phyloP scores from a whole-genome alignment of 1,140 invertebrate genomes.

The Orussus abietinus region DNA sequence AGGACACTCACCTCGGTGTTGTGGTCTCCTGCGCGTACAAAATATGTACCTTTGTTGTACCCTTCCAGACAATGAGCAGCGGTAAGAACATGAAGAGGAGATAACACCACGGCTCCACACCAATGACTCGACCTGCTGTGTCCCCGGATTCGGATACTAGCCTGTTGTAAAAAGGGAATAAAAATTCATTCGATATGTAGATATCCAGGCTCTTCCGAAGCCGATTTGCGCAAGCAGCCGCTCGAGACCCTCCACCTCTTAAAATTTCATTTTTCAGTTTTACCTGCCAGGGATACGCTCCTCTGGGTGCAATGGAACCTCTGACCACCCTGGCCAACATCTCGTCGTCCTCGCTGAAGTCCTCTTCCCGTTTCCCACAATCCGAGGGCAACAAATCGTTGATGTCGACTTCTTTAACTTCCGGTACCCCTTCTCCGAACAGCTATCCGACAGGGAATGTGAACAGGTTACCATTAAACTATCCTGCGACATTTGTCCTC shows the following conservation, averaged over 20 bases:
- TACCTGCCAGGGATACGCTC: slow-evolving; percentile 79
- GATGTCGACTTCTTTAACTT: slow-evolving; percentile 30
- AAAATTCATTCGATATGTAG: too few species aligned
- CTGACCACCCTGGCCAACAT: slow-evolving; percentile 56
- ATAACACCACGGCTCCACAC: slow-evolving; percentile 75
- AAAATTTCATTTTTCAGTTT: slow-evolving; percentile 9
- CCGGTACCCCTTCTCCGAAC: slow-evolving; percentile 16
- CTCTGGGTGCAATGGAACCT: slow-evolving; percentile 56
- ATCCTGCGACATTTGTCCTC: too few species aligned
- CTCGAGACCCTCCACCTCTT: background rate
- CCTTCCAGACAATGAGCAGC: slow-evolving; percentile 75
- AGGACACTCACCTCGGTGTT: slow-evolving; percentile 62
- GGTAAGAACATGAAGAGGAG: slow-evolving; percentile 67
- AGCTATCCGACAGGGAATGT: too few species aligned
- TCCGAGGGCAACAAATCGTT: slow-evolving; percentile 45
- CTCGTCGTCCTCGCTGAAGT: slow-evolving; percentile 45
- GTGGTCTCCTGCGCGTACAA: slow-evolving; percentile 69
- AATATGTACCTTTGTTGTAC: slow-evolving; percentile 63
- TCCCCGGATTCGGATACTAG: slow-evolving; percentile 63
- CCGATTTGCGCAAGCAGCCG: background rate
- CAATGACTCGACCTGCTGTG: slow-evolving; percentile 62
- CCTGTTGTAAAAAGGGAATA: slow-evolving; percentile 54
- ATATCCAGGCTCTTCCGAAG: too few species aligned
- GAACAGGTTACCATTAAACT: too few species aligned
- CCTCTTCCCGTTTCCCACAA: slow-evolving; percentile 53